Base-by-base conservation (phyloP, 2,888 invertebrate species). In the Zootermopsis nevadensis region DNA sequence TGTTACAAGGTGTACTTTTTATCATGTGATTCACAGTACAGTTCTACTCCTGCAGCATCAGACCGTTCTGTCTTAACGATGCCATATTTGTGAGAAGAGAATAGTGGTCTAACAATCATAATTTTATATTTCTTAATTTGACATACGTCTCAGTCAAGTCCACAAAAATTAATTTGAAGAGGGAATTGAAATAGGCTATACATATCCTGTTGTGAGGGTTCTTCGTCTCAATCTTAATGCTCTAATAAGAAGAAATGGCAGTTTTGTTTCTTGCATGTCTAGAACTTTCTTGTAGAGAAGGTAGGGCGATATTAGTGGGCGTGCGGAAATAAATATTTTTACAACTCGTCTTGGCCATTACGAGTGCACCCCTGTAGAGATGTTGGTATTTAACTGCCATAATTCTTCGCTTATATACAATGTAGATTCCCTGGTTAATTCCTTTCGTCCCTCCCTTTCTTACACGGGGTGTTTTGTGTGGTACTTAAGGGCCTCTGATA, bases 341-440 rank as follows among this genome's bases (percentile, higher is more conserved):
- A 82, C 82, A 82, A 74, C 82, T 55, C 76, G 55, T 60, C 74
- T 55, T 35, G 74, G 60, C 74, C 82, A 60, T 82, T 74, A 82
- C 27, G 72, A 33, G 33, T 27, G 35, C 60, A 27, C 38, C 76
- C 79, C 82, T 42, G 55, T 53, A 6, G 81, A 81, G 81, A 33
- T 31, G 33, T 30, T 76, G 55, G 55, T 55, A 35, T 76, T 74
- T 82, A 82, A 82, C 33, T 76, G 48, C 77, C 55, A 77, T 74
- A 82, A 79, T 79, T 79, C 79, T 79, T 79, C 79, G 79, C 79
- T 79, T 66, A 79, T 79, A 35, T 79, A 79, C 79, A 60, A 79
- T 79, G 79, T 79, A 79, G 79, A 79, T 79, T 79, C 66, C 79
- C 66, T 15, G n/a, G 55, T 79, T 79, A 60, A 55, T 60, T 80